Base-by-base conservation (phyloP, 2,888 invertebrate genomes). In the Rhyacophila evoluta region DNA sequence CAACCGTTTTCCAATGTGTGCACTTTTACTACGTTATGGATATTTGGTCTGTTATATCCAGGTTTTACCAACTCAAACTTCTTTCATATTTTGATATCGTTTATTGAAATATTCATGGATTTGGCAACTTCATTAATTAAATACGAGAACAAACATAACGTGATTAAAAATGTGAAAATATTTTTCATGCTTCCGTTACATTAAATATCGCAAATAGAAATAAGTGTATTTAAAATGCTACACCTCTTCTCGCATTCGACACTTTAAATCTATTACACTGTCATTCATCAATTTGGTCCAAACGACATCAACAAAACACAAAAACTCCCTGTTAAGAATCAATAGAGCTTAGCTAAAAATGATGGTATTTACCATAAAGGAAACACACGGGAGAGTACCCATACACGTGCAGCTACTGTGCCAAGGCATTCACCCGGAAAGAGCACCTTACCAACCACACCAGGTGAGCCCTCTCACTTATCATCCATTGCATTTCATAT, bases 401-500 rank as follows among this genome's bases (percentile, higher is more conserved):
- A 15, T 79, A 77, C 72, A 77, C 71, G 39, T 79, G 79, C 69
- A 79, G 74, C 12, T 79, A 79, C 69, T 79, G 79, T 75, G 55
- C 74, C 39, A 79, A 79, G 86, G 92, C 92, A 82, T 94, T 94
- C 89, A 94, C 95, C 84, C 91, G 95, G 85, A 95, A 95, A 90
- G 95, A 95, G 88, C 95, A 96, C 86, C 95, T 95, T 87, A 95
- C 93, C 91, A 95, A 95, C 89, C 95, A 95, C 90, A 92, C 95
- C 85, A 92, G 95, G 88, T 94, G 94, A 93, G 29, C 55, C 19
- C 55, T 15, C 55, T 10, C 55, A 55, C 55, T 25, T 55, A 33
- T 33, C 29, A 33, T 8, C 10, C 55, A 55, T 55, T 19, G 1
- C 19, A 6, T 55, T 10, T 55, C 19, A 19, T 25, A 15, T 6